Evolutionary conservation across 53 echinoderm and acorn worm genomes (phyloP).

Genomic region (Holothuria scabra): DNA sequence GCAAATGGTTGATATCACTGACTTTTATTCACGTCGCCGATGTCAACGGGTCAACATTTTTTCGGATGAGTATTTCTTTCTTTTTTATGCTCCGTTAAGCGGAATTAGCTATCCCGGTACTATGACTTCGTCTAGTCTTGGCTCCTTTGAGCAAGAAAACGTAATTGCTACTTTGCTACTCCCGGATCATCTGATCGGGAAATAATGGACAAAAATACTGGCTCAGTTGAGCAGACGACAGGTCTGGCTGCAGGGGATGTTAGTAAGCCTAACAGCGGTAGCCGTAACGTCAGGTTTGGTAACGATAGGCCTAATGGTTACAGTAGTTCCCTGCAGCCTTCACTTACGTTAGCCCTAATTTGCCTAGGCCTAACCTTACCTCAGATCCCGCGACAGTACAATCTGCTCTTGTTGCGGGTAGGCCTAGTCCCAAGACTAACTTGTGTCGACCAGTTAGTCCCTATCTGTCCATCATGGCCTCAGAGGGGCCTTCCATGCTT

Average conservation of each 20-base stretch:
- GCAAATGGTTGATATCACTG: no score
- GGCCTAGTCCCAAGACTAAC: constrained; percentile 12
- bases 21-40: no score
- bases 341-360: no score
- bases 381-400: neutral
- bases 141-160: constrained; percentile 13
- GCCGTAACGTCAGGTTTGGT: neutral
- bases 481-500: neutral
- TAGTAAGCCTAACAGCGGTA: neutral
- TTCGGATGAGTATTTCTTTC: neutral
- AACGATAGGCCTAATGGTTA: constrained; percentile 6
- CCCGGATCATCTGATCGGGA: constrained; percentile 4
- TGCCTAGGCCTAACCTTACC: no score
- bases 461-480: neutral
- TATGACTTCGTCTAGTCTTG: no score
- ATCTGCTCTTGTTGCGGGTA: neutral
- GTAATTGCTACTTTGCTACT: neutral
- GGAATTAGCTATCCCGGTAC: neutral
- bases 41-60: no score
- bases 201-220: constrained; percentile 6
- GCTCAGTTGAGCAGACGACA: constrained; percentile 32
- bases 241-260: no score
- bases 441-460: neutral
- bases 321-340: no score
- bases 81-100: neutral